These are phyloP conservation scores for Eolophus roseicapilla DNA, from an alignment of 2,113 vertebrate species.

Conservation along the genomic window DNA sequence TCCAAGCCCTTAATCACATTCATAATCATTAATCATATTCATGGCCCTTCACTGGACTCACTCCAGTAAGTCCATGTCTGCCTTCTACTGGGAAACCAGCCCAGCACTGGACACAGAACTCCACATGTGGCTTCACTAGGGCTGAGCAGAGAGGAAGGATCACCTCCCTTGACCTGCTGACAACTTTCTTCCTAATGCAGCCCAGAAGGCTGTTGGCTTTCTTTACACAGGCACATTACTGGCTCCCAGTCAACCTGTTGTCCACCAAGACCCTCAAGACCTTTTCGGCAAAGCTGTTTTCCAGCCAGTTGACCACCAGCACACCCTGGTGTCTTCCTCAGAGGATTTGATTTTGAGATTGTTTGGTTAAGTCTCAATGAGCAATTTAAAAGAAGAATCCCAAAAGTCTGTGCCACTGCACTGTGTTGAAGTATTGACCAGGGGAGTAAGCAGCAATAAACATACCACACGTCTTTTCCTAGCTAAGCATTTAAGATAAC, in stretches of 20 bases:
- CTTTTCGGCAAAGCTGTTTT: background rate
- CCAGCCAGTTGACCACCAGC: accelerated
- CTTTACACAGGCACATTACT: background rate
- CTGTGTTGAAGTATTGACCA: background rate
- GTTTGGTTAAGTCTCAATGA: background rate
- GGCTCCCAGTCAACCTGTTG: no score
- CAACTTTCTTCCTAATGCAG: background rate
- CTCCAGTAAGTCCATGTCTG: background rate
- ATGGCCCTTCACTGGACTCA: background rate
- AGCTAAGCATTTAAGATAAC: background rate
- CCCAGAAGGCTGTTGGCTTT: background rate
- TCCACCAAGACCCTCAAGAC: background rate
- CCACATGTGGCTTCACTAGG: background rate
- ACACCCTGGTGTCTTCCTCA: background rate
- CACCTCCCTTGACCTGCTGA: background rate
- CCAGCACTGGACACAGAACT: background rate
- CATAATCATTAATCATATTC: background rate
- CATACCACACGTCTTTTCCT: background rate
- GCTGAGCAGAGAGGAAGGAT: background rate
- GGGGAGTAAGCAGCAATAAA: background rate
- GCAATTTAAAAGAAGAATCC: background rate
- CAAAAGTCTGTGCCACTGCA: background rate
- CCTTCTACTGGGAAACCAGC: background rate
- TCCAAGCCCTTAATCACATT: background rate
- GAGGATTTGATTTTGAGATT: background rate